Evolutionary conservation across 1,140 invertebrate genomes (phyloP).

Genomic region (Dendrolimus punctatus): DNA sequence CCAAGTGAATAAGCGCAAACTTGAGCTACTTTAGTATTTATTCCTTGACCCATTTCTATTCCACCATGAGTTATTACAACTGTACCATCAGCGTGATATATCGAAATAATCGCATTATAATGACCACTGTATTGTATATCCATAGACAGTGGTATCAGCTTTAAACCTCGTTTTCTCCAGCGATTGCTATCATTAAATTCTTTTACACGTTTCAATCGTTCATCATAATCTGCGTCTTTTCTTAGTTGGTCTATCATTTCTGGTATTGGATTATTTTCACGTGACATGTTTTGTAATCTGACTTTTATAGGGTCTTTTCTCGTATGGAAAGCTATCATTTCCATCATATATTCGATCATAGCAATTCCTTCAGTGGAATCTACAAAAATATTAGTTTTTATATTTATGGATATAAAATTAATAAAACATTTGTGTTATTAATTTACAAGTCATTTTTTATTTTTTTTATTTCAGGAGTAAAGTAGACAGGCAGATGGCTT

Average conservation of each 20-base stretch:
- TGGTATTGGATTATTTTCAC: constrained; percentile 66
- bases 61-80: constrained; percentile 84
- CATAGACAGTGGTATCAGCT: constrained; percentile 79
- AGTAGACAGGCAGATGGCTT: too few relatives aligned
- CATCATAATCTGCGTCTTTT: constrained; percentile 74
- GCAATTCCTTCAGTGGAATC: constrained; percentile 79
- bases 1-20: constrained; percentile 80
- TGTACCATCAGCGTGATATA: constrained; percentile 84
- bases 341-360: constrained; percentile 87
- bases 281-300: constrained; percentile 75
- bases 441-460: too few relatives aligned
- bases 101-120: constrained; percentile 77
- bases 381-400: too few relatives aligned
- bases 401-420: too few relatives aligned
- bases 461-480: too few relatives aligned
- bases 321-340: constrained; percentile 80
- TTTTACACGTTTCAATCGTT: constrained; percentile 70
- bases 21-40: too few relatives aligned
- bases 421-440: too few relatives aligned
- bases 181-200: constrained; percentile 80
- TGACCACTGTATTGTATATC: constrained; percentile 72
- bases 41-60: too few relatives aligned
- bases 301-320: constrained; percentile 81
- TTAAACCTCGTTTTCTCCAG: constrained; percentile 84
- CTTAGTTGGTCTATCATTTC: constrained; percentile 75